Evolutionary conservation across 2,888 invertebrate genomes (phyloP), one percentile per base, ranked within the genome.

Genomic region (Poecilobothrus nobilitatus): DNA sequence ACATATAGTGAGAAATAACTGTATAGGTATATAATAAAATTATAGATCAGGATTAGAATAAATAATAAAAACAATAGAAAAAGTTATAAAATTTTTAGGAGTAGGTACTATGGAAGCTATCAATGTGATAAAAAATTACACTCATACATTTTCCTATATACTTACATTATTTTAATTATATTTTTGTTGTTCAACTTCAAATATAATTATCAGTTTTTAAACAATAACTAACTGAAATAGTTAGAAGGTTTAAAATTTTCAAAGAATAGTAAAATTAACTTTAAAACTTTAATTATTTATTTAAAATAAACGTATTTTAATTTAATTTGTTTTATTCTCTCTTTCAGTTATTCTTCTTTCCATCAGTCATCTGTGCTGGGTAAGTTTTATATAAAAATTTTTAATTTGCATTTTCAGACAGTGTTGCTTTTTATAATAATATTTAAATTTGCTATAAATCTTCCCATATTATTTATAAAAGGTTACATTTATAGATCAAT

Each of bases 331-430:
- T 67, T 44, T 70, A 68, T 68, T 66, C 21, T 71, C 72, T 67
- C 69, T 68, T 76, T 64, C 75, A 77, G 77, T 73, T 63, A 67
- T 76, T 34, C 72, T 78, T 66, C 70, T 76, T 70, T 73, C 53
- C 9, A 18, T 73, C 33, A 74, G 73, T 71, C 73, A 75, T 66
- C 34, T 75, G 33, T 74, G 76, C 70, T 69, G 74, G 74, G 78
- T 78, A 71, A 76, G 75, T 74, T 68, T 63, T 63, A 64, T 12
- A 37, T 37, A 37, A 27, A 27, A 27, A 5, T 4, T 27, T 37
- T 4, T 12, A 37, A 37, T 37, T 37, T 4, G 27, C 37, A 37
- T 37, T 10, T 37, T 37, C 5, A 34, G 34, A 34, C 5, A 34
- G 34, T 8, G 34, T 34, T 34, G 8, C 5, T 7, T 34, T n/a